These are phyloP conservation scores for Ferrisia virgata DNA, from an alignment of 2,888 invertebrate species.

Conservation along the genomic window DNA sequence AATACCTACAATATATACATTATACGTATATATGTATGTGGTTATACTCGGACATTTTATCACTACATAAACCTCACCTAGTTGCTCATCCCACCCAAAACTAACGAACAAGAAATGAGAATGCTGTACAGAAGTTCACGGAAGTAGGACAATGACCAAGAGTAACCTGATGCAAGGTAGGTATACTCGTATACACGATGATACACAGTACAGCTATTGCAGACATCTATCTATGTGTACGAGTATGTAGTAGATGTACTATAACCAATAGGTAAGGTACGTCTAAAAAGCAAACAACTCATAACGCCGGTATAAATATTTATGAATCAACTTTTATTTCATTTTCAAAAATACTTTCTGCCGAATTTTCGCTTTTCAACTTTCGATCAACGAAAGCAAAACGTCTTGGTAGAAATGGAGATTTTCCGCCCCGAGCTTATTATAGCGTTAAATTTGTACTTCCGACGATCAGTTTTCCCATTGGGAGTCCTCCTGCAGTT, in stretches of 20 bases:
- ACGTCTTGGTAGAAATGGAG: neutral
- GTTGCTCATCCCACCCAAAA: constrained; percentile 40
- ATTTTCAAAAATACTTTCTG: constrained; percentile 14
- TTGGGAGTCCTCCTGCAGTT: too few species aligned
- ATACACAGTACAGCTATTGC: constrained; percentile 36
- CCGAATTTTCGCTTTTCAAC: constrained; percentile 23
- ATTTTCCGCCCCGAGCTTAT: neutral
- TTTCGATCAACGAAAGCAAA: constrained; percentile 12
- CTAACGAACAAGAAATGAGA: constrained; percentile 36
- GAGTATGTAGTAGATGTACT: too few species aligned
- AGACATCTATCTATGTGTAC: neutral
- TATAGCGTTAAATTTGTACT: neutral
- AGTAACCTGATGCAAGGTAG: constrained; percentile 40
- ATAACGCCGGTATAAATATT: constrained; percentile 26
- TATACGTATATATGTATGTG: too few species aligned
- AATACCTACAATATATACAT: too few species aligned
- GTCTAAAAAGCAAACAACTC: constrained; percentile 13
- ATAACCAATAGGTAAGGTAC: constrained; percentile 2
- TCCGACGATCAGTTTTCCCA: neutral
- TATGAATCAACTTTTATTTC: constrained; percentile 25
- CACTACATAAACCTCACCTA: constrained; percentile 30
- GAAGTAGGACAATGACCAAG: constrained; percentile 44
- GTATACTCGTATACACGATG: too few species aligned
- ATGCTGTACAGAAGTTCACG: constrained; percentile 45
- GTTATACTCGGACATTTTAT: neutral